A percentile compares a stretch with the other conserved stretches of the same genome.
Evolutionary conservation across 2,113 vertebrate species (phyloP).

Genomic region (Illadopsis cleaveri): DNA sequence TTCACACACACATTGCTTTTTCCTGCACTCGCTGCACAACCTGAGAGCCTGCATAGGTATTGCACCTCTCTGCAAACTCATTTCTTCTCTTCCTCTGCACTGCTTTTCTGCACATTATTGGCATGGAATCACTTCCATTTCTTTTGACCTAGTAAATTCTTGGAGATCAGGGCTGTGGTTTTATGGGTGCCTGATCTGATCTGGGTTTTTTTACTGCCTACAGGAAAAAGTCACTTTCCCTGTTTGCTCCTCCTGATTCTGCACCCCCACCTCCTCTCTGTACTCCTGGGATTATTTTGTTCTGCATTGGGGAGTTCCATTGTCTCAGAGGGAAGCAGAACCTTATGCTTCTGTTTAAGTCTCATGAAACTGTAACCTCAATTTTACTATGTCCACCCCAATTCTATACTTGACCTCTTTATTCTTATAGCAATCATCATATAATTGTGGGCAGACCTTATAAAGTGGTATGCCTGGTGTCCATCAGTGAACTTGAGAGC

Average conservation of each 20-base stretch:
- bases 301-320: not conserved
- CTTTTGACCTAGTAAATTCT: not conserved
- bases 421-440: not conserved
- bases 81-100: not conserved
- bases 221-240: not conserved
- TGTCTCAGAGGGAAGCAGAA: not conserved
- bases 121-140: not conserved
- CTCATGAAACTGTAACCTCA: not conserved
- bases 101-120: not conserved
- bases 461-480: not conserved
- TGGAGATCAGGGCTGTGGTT: not conserved
- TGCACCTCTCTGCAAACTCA: not conserved
- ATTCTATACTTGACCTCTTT: not conserved
- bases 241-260: not conserved
- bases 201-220: not conserved
- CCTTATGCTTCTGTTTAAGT: not conserved
- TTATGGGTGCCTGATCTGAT: not conserved
- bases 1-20: not conserved
- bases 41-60: not conserved
- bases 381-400: not conserved
- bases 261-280: accelerated
- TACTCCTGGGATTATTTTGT: not conserved
- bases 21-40: not conserved
- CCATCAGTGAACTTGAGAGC: not conserved
- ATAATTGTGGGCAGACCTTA: not conserved